A percentile compares a stretch with the other conserved stretches of the same genome.
Conservation (phyloP, 1,140 invertebrate species). For the Bombus picipes region DNA sequence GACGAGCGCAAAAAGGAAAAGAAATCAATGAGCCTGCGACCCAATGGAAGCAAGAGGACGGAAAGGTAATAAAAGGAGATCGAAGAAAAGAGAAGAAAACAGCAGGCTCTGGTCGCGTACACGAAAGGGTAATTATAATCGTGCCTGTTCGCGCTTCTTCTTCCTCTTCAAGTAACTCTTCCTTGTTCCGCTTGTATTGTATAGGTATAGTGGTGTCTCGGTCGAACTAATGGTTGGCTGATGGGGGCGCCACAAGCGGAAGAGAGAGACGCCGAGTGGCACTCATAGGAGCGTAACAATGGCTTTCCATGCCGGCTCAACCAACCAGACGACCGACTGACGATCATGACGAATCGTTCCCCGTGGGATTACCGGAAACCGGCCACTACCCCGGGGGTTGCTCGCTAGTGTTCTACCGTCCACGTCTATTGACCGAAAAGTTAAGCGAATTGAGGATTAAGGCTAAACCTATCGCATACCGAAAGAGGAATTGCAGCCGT, state of each 20-base stretch:
- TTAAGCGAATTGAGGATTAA: neutral
- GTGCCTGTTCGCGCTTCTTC: slow-evolving; percentile 33
- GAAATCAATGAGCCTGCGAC: slow-evolving; percentile 17
- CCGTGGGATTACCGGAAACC: slow-evolving; percentile 53
- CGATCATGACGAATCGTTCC: slow-evolving; percentile 66
- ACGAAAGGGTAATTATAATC: slow-evolving; percentile 65
- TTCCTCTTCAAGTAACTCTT: neutral
- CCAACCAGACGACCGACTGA: slow-evolving; percentile 66
- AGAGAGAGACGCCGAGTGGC: slow-evolving; percentile 58
- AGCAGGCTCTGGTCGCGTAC: slow-evolving; percentile 18
- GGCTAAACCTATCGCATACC: too few species aligned
- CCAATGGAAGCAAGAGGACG: neutral
- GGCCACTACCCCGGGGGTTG: slow-evolving; percentile 6
- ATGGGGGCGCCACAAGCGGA: slow-evolving; percentile 54
- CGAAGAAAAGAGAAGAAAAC: neutral
- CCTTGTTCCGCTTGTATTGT: slow-evolving; percentile 7
- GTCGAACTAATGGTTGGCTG: slow-evolving; percentile 18
- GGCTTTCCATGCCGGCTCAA: slow-evolving; percentile 71
- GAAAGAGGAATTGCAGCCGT: too few species aligned
- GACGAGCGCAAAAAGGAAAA: slow-evolving; percentile 2
- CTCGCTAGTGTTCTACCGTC: slow-evolving; percentile 7
- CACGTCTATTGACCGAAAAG: neutral
- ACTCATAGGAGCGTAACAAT: slow-evolving; percentile 74
- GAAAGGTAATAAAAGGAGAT: neutral
- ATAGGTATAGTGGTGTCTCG: slow-evolving; percentile 1